Evolutionary conservation across 2,113 vertebrate genomes (phyloP), one percentile per base, ranked within the genome.

Genomic region (Cavia porcellus): DNA sequence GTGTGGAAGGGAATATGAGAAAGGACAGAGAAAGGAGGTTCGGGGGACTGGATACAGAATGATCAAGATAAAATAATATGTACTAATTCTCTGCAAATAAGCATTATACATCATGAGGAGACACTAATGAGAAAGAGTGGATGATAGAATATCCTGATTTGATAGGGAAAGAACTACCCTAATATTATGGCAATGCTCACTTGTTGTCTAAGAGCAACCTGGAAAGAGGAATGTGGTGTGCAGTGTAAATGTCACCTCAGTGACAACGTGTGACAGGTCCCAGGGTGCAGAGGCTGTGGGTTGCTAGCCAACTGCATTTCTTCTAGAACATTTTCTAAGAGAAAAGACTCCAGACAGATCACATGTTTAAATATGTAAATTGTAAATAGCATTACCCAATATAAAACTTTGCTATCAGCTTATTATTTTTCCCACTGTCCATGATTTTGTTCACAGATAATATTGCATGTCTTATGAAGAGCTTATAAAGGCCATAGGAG

Each of bases 151-250:
- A 5, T 20, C n/a, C 42, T 64, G 52, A 19, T 88, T 68, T 30
- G 6, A 9, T 32, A 83, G 66, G 35, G 47, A 35, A 20, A 12
- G 10, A 47, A 28, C 52, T 28, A 0, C 28, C 42, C 47, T 47
- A 38, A 35, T 0, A 4, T 3, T 5, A 17, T 86, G 25, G 22
- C 2, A 1, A 1, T 4, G 20, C 50, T 83, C 30, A n/a, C 30
- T 35, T 64, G 5, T 28, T 35, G 61, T 1, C 47, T 17, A 50
- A 42, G 28, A 74, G 20, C 19, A 24, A 25, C n/a, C 38, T 42
- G 72, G 38, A 10, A 74, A 74, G 72, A 82, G 28, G 4, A 3
- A 5, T 0, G 13, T 38, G 14, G 30, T 5, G 1, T 15, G 8
- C 24, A 52, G 7, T 22, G 59, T n/a, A 22, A 38, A 38, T 38